Conservation (phyloP, 2,113 vertebrate genomes). For the Cololabis saira region DNA sequence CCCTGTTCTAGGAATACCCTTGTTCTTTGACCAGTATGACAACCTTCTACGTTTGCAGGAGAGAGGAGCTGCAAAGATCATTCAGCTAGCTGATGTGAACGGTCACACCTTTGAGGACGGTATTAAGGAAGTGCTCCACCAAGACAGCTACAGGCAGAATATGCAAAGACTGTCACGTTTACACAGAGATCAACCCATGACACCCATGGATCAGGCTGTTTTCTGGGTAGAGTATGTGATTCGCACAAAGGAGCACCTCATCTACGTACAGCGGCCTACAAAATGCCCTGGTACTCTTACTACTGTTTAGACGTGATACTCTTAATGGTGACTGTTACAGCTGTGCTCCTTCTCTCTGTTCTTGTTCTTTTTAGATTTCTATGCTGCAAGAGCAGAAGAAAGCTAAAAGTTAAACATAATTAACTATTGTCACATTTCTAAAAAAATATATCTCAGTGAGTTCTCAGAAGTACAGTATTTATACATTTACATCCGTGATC, state of each 20-base stretch:
- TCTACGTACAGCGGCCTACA: conserved; percentile 68
- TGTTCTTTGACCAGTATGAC: conserved; percentile 80
- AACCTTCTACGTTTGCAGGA: conserved; percentile 72
- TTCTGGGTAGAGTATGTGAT: conserved; percentile 80
- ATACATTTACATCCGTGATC: no score
- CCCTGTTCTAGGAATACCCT: conserved; percentile 74
- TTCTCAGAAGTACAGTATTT: no score
- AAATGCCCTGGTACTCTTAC: conserved; percentile 77
- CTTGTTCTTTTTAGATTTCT: conserved; percentile 48
- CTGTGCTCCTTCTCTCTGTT: conserved; percentile 21
- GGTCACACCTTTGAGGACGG: conserved; percentile 47
- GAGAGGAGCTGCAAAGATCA: conserved; percentile 68
- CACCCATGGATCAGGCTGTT: conserved; percentile 63
- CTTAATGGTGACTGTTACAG: conserved; percentile 31
- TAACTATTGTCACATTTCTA: conserved; percentile 18
- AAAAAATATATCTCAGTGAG: no score
- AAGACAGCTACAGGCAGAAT: conserved; percentile 65
- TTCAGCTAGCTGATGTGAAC: conserved; percentile 56
- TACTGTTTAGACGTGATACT: conserved; percentile 68
- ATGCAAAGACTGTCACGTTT: conserved; percentile 70
- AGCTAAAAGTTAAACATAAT: conserved; percentile 63
- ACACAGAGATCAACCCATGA: conserved; percentile 71
- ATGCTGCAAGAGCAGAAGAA: conserved; percentile 56
- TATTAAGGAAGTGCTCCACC: conserved; percentile 51
- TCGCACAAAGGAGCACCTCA: conserved; percentile 74